Conservation (phyloP, 2,113 vertebrate genomes). For the Arothron firmamentum region DNA sequence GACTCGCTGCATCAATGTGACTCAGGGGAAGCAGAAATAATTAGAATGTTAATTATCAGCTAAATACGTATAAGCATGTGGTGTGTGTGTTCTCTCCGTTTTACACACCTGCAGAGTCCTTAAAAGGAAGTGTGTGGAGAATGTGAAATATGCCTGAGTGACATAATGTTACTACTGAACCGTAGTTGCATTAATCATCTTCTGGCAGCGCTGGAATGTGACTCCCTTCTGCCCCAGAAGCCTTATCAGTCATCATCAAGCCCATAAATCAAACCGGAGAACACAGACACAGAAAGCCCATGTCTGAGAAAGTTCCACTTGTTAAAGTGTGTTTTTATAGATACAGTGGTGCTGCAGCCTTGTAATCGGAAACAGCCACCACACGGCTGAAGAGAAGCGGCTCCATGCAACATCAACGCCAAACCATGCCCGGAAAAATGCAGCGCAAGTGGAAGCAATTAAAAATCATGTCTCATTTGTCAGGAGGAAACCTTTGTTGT, state of each 20-base stretch:
- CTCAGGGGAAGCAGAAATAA: no score
- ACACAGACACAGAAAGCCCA: slow-evolving; percentile 1
- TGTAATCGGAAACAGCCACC: not conserved
- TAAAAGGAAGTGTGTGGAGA: slow-evolving; percentile 1
- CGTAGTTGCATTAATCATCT: slow-evolving; percentile 26
- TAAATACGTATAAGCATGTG: no score
- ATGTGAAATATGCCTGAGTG: slow-evolving; percentile 32
- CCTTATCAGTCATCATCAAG: slow-evolving; percentile 25
- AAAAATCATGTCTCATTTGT: slow-evolving; percentile 17
- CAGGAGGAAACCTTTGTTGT: slow-evolving; percentile 19
- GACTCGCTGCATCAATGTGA: no score
- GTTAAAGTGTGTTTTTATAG: not conserved
- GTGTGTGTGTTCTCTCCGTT: no score
- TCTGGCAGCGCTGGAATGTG: slow-evolving; percentile 16
- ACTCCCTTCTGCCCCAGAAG: slow-evolving; percentile 2
- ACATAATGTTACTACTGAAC: slow-evolving; percentile 14
- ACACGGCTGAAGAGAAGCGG: not conserved
- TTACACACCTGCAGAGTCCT: slow-evolving; percentile 1
- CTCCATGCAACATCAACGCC: not conserved
- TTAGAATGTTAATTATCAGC: no score
- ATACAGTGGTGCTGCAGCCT: not conserved
- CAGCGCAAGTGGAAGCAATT: slow-evolving; percentile 1
- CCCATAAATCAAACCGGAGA: slow-evolving; percentile 29
- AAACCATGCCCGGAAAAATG: not conserved
- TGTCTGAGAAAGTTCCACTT: not conserved